Conservation (phyloP, 2,888 invertebrate species). For the Acrobasis suavella region DNA sequence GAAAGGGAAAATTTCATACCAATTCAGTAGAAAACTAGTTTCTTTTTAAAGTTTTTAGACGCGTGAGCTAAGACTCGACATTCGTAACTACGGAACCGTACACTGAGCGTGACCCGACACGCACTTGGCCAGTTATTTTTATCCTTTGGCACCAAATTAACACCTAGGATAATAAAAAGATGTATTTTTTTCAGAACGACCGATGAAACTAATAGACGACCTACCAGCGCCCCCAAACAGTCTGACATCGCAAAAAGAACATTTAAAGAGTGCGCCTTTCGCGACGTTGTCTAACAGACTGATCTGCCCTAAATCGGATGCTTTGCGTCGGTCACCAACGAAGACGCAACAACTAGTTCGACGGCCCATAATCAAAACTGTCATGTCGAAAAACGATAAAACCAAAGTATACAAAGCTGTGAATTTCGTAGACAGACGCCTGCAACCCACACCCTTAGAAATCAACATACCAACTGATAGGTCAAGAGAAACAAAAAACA, state of each 20-base stretch:
- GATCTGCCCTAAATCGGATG: neutral
- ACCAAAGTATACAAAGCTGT: slow-evolving; percentile 54
- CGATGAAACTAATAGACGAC: neutral
- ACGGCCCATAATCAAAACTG: slow-evolving; percentile 51
- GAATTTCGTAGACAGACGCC: slow-evolving; percentile 51
- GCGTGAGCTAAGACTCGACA: too few relatives aligned
- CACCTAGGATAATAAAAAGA: too few relatives aligned
- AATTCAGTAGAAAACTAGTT: too few relatives aligned
- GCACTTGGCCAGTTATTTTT: too few relatives aligned
- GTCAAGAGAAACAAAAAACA: slow-evolving; percentile 31
- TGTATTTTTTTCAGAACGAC: too few relatives aligned
- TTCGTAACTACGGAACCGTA: too few relatives aligned
- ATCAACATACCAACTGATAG: slow-evolving; percentile 48
- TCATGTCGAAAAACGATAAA: slow-evolving; percentile 41
- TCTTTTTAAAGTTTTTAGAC: too few relatives aligned
- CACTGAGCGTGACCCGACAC: too few relatives aligned
- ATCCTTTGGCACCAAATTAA: too few relatives aligned
- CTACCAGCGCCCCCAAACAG: neutral
- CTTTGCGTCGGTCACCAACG: neutral
- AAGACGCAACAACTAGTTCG: neutral
- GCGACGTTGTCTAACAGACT: neutral
- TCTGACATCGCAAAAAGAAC: neutral
- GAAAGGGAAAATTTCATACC: too few relatives aligned
- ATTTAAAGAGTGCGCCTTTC: neutral
- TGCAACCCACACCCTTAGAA: slow-evolving; percentile 37